Conservation (phyloP, 92 coral and sea anemone species). For the Chrysogorgia sp. region DNA sequence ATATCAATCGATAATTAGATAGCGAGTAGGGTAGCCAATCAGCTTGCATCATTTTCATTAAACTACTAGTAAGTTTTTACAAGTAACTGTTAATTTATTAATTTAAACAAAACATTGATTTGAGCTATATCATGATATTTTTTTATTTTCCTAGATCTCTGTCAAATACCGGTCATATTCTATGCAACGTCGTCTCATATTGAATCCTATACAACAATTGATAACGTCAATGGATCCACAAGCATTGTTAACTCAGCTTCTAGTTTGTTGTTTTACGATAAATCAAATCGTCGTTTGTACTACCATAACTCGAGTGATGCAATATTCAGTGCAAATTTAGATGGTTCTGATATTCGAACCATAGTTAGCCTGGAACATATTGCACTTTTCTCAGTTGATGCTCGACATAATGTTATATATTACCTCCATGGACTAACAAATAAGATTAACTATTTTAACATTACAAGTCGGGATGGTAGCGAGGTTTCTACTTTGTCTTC, state of each 20-base stretch:
- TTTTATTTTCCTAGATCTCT: not conserved
- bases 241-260: not conserved
- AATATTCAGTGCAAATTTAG: not conserved
- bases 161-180: not conserved
- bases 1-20: no score
- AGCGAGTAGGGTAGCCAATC: no score
- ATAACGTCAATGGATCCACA: not conserved
- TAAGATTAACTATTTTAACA: not conserved
- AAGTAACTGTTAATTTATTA: no score
- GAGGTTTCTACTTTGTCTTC: not conserved
- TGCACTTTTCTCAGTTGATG: constrained; percentile 2
- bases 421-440: constrained; percentile 2
- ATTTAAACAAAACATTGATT: no score
- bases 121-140: no score
- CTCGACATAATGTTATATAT: constrained; percentile 10
- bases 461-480: not conserved
- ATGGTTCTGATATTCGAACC: not conserved
- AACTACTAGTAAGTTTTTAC: no score
- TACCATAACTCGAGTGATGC: not conserved
- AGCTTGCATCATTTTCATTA: no score
- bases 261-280: not conserved
- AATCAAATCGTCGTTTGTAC: not conserved
- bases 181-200: not conserved
- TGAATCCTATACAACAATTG: not conserved
- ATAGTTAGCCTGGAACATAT: not conserved